Evolutionary conservation across 2,797 vertebrate species (phyloP).

Genomic region (Crocodylus rhombifer): DNA sequence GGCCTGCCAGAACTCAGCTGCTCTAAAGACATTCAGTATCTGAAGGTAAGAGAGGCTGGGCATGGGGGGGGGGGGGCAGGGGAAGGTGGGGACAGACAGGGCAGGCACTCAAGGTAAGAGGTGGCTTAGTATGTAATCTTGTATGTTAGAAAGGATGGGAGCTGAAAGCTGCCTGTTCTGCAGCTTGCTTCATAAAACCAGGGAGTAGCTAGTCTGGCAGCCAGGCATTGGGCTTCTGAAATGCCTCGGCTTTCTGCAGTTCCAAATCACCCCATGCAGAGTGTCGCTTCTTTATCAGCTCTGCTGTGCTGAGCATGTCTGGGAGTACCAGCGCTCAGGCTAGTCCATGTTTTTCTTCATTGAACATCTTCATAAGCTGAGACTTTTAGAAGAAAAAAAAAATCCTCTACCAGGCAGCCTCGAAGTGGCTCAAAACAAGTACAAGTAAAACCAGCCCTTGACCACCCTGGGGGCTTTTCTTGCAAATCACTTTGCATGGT

Average conservation of each 20-base stretch:
- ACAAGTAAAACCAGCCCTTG: no score
- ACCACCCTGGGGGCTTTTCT: no score
- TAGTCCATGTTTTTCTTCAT: neutral
- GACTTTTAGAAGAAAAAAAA: neutral
- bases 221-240: neutral
- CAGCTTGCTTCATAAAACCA: neutral
- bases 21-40: conserved; percentile 98
- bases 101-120: neutral
- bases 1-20: conserved; percentile 97
- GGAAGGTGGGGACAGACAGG: no score
- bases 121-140: fast-evolving
- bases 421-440: neutral
- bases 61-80: fast-evolving
- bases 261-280: no score
- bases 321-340: neutral
- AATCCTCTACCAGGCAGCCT: neutral
- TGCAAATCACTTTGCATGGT: neutral
- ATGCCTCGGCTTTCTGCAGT: neutral
- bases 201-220: fast-evolving
- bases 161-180: fast-evolving
- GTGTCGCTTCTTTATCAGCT: no score
- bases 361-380: neutral
- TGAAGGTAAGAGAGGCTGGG: conserved; percentile 86
- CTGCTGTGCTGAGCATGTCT: no score
- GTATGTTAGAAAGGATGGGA: neutral